Base-by-base conservation (phyloP, 2,888 invertebrate genomes). In the Chymomyza amoena region DNA sequence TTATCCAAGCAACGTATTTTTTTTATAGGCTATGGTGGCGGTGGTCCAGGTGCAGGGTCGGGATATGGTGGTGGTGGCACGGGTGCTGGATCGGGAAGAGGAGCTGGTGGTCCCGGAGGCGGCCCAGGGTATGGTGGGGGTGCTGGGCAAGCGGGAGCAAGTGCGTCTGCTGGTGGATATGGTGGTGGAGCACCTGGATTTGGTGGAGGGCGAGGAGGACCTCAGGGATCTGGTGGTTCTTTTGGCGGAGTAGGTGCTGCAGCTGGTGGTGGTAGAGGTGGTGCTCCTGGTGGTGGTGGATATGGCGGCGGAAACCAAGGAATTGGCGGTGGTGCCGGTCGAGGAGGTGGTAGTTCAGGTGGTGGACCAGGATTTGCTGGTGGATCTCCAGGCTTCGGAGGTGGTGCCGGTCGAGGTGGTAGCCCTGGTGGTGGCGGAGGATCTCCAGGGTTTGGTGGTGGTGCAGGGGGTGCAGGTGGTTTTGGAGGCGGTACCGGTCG, bases 241-340 rank as follows among this genome's bases (percentile, higher is more conserved):
- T 82, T 81, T 4, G 88, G 85, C 2, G 71, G 73, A 5, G 56
- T n/a, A 1, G 69, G 69, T 4, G 50, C 7, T 18, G 59, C 93
- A 6, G 54, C 25, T 10, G 64, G 36, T 2, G 60, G 25, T 25
- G 66, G 60, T 36, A 63, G 56, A 9, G 50, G 32, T 25, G 64
- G 65, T 25, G 69, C 64, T 64, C 60, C 54, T 51, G 86, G 80
- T 18, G 78, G 78, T 20, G 78, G 79, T 25, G 72, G 70, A 32
- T 62, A 62, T 61, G 67, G 64, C 6, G 69, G 66, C 0, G 66
- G 52, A 25, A 60, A 60, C 1, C 50, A 36, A 6, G 63, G 54
- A 18, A 75, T 65, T 20, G 60, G 68, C n/a, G 69, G 66, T n/a
- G 77, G 74, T 1, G 64, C 16, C 4, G 72, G 20, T 20, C 70